Conservation (phyloP, 2,113 vertebrate genomes). For the Thymallus thymallus region DNA sequence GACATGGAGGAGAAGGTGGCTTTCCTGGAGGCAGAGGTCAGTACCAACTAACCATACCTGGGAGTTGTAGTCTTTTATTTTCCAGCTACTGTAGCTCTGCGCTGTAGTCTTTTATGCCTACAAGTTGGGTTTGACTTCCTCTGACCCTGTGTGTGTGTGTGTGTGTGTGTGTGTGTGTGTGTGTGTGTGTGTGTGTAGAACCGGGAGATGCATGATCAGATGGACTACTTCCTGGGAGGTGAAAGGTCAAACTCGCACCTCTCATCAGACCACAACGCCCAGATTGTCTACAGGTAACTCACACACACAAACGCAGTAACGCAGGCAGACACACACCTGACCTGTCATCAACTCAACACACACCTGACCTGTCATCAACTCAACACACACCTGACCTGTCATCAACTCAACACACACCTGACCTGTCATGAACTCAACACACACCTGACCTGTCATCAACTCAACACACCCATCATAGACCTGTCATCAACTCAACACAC, state of each 20-base stretch:
- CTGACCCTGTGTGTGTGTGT: neutral
- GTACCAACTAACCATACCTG: neutral
- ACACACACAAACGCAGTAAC: neutral
- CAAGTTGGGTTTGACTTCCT: neutral
- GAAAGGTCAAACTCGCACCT: slow-evolving; percentile 74
- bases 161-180: slow-evolving; percentile 13
- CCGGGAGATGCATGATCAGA: slow-evolving; percentile 89
- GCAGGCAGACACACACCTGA: neutral
- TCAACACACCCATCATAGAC: no score
- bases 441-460: neutral
- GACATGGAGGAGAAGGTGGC: slow-evolving; percentile 89
- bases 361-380: neutral
- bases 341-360: neutral
- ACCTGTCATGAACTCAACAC: neutral
- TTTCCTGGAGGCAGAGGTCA: slow-evolving; percentile 89
- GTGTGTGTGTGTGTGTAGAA: slow-evolving; percentile 72
- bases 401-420: no score
- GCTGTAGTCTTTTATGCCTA: neutral
- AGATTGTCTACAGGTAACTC: slow-evolving; percentile 82
- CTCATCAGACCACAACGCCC: slow-evolving; percentile 71
- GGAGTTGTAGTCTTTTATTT: neutral
- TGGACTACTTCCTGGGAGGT: slow-evolving; percentile 85
- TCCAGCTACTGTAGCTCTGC: neutral
- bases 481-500: neutral
- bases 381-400: no score